Conservation (phyloP, 2,888 invertebrate species). For the Agrochola circellaris region DNA sequence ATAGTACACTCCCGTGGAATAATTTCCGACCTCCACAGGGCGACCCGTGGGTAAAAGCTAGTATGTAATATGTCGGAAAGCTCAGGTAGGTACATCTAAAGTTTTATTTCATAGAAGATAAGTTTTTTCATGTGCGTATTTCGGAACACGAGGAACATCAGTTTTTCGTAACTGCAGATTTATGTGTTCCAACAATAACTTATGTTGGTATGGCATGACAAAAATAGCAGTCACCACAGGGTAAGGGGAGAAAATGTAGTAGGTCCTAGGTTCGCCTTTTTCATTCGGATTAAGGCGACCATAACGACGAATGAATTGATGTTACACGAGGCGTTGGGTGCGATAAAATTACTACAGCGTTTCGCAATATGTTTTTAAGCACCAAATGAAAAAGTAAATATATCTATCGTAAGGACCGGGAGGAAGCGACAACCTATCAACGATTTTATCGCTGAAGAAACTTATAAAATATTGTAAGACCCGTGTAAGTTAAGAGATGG, state of each 20-base stretch:
- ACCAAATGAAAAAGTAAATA: not conserved
- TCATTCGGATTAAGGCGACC: too few relatives aligned
- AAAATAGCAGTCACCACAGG: not conserved
- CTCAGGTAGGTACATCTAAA: not conserved
- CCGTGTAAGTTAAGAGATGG: not conserved
- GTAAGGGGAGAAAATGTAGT: not conserved
- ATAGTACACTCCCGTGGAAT: too few relatives aligned
- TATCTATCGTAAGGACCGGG: not conserved
- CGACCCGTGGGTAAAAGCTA: too few relatives aligned
- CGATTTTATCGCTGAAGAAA: too few relatives aligned
- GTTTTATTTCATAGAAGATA: constrained; percentile 14
- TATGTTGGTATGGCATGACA: constrained; percentile 14
- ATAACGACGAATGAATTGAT: constrained; percentile 41
- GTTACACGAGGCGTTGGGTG: constrained; percentile 6
- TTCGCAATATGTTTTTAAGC: not conserved
- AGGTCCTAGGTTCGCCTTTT: not conserved
- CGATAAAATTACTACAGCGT: not conserved
- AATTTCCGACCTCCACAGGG: not conserved
- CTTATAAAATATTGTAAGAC: not conserved
- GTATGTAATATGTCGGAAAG: not conserved
- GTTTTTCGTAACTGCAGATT: constrained; percentile 8
- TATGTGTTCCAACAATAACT: constrained; percentile 1
- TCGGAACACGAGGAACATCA: not conserved
- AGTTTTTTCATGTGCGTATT: constrained; percentile 23
- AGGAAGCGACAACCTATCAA: too few relatives aligned